Evolutionary conservation across 2,797 vertebrate species (phyloP), one percentile per base, ranked within the genome.

Genomic region (Protosalanx chinensis): DNA sequence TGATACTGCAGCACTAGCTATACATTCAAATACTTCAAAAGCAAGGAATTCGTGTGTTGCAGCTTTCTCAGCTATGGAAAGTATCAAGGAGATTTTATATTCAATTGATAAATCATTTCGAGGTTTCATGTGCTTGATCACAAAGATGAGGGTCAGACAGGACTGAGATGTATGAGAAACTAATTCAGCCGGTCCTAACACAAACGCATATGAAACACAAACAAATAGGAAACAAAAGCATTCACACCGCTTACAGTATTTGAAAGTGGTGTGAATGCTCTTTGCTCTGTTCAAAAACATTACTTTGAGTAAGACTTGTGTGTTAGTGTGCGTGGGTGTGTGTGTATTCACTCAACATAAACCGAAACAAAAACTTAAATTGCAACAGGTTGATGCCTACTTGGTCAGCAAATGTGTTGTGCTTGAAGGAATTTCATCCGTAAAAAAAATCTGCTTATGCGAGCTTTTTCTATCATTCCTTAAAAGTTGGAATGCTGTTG

Each of bases 401-500:
- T 71, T 81, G 53, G 53, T 72, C 53, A 59, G 70, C 51, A 57
- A 58, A 67, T 61, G 69, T 66, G 70, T 57, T 67, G 51, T 16
- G 70, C 76, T 79, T 78, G 51, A n/a, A 75, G 73, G 71, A 69
- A 65, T 58, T 78, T 78, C 67, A 64, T 41, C 72, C 64, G 3
- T 27, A 23, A 60, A 60, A 0, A 46, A 79, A 75, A 75, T 72
- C 74, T 78, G 81, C 78, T 82, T 79, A 77, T 67, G 10, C 8
- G 29, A 74, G 75, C 60, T 41, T 70, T 74, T 75, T 74, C 69
- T 77, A 65, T 67, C 69, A 72, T 65, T 59, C 30, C 62, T 67
- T 72, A 80, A 77, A 76, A 71, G 67, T 75, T 74, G 74, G 46
- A 73, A 79, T 67, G 75, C 59, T 79, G 75, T 79, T 79, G 75